Base-by-base conservation (phyloP, 1,140 invertebrate genomes). In the Leptinotarsa lineolata region DNA sequence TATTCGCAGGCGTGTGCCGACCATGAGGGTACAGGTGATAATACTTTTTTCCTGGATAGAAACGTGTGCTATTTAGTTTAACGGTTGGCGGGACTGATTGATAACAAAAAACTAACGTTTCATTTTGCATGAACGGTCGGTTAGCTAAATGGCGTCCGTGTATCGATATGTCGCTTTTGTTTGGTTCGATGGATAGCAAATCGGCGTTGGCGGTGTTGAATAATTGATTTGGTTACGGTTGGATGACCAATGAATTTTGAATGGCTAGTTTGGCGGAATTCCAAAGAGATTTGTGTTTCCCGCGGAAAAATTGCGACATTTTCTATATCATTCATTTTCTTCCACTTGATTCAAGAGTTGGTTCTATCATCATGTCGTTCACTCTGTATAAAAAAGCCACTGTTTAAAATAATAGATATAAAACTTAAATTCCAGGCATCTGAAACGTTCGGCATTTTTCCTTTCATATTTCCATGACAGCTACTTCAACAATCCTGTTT, bases 1-100 rank as follows among this genome's bases (percentile, higher is more conserved):
- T 18, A 18, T 22, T 66, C 13, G 64, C 64, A 66, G 39, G 64
- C 64, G 64, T 66, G 64, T 66, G 64, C 64, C 64, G 30, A 39
- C 22, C 64, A 66, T 66, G 64, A 30, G 64, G 64, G 64, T 66
- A 66, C 64, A 66, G 64, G 64, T 66, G 64, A 66, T 66, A 66
- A 66, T 44, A 46, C 39, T 66, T 66, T 66, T 66, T 39, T 39
- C 64, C 39, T 18, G 22, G n/a, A 66, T 39, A 24, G 22, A 63
- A 20, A 63, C 60, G 60, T 21, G 60, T 21, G 60, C 20, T 66
- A 66, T 24, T 66, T 30, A 66, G 64, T 39, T 66, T 66, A 66
- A 66, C 64, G 64, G 30, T 66, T n/a, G 30, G 64, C 64, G 24
- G 39, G 64, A 66, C 22, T 66, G 64, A 66, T 66, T 66, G 30